Base-by-base conservation (phyloP, 2,797 vertebrate genomes). In the Sciurus vulgaris region DNA sequence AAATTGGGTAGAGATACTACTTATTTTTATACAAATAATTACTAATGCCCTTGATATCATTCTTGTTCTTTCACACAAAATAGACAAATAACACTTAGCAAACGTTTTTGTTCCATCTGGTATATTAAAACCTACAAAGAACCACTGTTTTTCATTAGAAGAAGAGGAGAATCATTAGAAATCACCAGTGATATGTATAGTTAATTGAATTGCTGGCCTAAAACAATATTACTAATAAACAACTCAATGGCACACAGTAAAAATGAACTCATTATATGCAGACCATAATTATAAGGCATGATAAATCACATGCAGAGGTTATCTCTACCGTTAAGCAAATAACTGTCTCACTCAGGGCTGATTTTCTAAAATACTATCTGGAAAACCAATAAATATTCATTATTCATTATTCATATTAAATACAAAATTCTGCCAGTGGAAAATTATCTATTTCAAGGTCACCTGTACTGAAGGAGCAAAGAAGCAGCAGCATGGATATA, bases 371-470 rank as follows among this genome's bases (percentile, higher is more conserved):
- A 93, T n/a, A 20, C 7, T 97, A 83, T 38, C 28, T 94, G 51
- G 47, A 69, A 63, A 91, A n/a, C 56, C 1, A 97, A 96, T 97
- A 97, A 93, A 97, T 97, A 97, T 95, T 96, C 84, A 96, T 96
- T 97, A 97, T 95, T 96, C 84, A 96, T 96, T 91, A 95, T 79
- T 96, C 85, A 87, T 85, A 96, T 95, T 95, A 96, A 96, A 91
- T 7, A 86, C 33, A 82, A 93, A 96, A 85, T 95, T 96, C 89
- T 96, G 86, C 59, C 38, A 54, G 88, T 59, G n/a, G 72, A 93
- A 91, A 82, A 70, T 94, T 89, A 87, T 59, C 24, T 93, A 38
- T 93, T 95, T 97, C 96, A 97, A 98, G 89, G 93, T 97, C 96
- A 96, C 73, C 78, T 95, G 14, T 59, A 69, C 2, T 51, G 26